Conservation (phyloP, 1,140 invertebrate species). For the Eumeta japonica region DNA sequence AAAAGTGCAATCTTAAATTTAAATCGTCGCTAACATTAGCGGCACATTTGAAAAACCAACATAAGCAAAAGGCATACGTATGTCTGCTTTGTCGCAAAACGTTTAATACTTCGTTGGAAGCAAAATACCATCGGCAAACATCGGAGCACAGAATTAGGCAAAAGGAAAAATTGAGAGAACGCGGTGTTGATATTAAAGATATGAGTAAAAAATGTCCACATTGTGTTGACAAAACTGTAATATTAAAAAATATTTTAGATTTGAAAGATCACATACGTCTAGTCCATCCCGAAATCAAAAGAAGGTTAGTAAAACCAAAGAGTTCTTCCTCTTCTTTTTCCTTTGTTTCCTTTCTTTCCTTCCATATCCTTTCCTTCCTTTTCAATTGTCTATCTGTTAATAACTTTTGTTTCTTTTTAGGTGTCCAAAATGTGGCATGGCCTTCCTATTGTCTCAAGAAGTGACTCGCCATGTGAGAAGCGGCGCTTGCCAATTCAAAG, state of each 20-base stretch:
- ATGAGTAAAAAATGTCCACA: constrained; percentile 60
- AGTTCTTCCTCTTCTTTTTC: no score
- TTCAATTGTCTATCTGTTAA: constrained; percentile 4
- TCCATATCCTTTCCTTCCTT: constrained; percentile 9
- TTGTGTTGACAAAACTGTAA: constrained; percentile 55
- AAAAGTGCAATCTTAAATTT: constrained; percentile 59
- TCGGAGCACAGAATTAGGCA: constrained; percentile 61
- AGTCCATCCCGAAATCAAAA: constrained; percentile 61
- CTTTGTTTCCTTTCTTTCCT: no score
- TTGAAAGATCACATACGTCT: constrained; percentile 67
- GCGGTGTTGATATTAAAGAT: constrained; percentile 36
- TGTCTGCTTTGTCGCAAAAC: constrained; percentile 67
- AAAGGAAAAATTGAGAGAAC: constrained; percentile 43
- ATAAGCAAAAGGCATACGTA: constrained; percentile 61
- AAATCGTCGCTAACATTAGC: constrained; percentile 65
- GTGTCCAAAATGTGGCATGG: constrained; percentile 66
- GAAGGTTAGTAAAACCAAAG: constrained; percentile 43
- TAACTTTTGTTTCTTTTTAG: constrained; percentile 37
- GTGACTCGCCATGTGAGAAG: constrained; percentile 65
- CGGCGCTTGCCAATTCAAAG: constrained; percentile 56
- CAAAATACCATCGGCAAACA: constrained; percentile 66
- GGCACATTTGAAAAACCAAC: constrained; percentile 61
- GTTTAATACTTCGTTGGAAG: constrained; percentile 63
- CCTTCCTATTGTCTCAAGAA: constrained; percentile 71
- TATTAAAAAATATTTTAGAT: constrained; percentile 57